These are phyloP conservation scores for Empidonax traillii DNA, from an alignment of 2,113 vertebrate species.

Conservation along the genomic window DNA sequence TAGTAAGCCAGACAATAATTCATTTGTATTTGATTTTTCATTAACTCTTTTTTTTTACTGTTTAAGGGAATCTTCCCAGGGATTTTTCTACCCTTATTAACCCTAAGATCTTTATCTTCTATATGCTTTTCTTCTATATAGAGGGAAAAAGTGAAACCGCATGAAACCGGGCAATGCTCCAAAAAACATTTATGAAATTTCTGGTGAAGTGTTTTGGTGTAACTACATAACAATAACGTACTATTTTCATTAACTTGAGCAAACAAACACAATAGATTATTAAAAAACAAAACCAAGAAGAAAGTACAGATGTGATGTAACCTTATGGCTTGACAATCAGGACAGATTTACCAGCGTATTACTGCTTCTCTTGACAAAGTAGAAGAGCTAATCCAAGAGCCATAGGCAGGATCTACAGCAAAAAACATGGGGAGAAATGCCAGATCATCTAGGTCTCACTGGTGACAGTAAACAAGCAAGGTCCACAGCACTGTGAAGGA, in stretches of 20 bases:
- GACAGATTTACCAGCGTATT: conserved; percentile 15
- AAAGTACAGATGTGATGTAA: conserved; percentile 55
- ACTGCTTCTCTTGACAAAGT: conserved; percentile 25
- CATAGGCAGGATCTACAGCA: conserved; percentile 1
- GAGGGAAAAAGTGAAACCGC: conserved; percentile 67
- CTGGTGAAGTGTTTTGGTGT: conserved; percentile 73
- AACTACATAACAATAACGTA: conserved; percentile 71
- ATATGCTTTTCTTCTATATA: conserved; percentile 41
- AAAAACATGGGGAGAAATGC: not conserved
- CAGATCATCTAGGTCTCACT: not conserved
- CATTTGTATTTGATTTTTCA: conserved; percentile 37
- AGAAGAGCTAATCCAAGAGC: not conserved
- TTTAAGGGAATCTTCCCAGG: conserved; percentile 1
- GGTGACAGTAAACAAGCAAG: not conserved
- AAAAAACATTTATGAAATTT: conserved; percentile 73
- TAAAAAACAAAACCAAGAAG: conserved; percentile 38
- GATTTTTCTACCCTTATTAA: conserved; percentile 6
- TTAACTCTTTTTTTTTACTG: conserved; percentile 48
- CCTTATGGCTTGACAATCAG: conserved; percentile 37
- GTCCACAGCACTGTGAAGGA: not conserved
- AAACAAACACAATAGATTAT: conserved; percentile 73
- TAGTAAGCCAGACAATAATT: conserved; percentile 24
- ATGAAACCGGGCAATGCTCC: conserved; percentile 64
- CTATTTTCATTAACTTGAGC: conserved; percentile 76
- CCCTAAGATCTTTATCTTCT: conserved; percentile 21